Percentiles rank a stretch among this genome's conserved stretches.
Conservation (phyloP, 2,888 invertebrate species). For the Alitta virens region DNA sequence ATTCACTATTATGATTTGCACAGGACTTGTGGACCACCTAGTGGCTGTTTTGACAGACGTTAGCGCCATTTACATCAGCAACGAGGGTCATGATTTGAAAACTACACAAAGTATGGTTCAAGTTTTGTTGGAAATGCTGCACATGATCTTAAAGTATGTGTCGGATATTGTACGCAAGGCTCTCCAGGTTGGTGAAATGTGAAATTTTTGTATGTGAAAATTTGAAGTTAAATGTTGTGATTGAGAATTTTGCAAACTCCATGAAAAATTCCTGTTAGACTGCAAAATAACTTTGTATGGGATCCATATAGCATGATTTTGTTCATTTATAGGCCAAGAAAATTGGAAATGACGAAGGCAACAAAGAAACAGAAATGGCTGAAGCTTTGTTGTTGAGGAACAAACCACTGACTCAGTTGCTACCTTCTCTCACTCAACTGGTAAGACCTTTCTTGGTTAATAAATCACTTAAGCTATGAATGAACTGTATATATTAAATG, state of each 20-base stretch:
- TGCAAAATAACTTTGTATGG: too few species aligned
- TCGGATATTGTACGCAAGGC: conserved; percentile 55
- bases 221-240: too few species aligned
- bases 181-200: conserved; percentile 35
- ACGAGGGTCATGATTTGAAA: conserved; percentile 41
- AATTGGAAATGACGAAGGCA: conserved; percentile 39
- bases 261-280: too few species aligned
- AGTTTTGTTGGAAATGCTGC: conserved; percentile 47
- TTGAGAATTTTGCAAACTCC: too few species aligned
- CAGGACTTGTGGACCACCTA: conserved; percentile 51
- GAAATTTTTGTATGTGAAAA: background rate
- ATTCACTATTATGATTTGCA: background rate
- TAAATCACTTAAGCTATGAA: too few species aligned
- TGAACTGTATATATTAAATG: too few species aligned
- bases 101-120: conserved; percentile 41
- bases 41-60: conserved; percentile 46
- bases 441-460: conserved; percentile 32
- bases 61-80: conserved; percentile 40
- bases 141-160: conserved; percentile 50
- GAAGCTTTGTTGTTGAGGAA: conserved; percentile 50
- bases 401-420: conserved; percentile 52
- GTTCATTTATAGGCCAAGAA: conserved; percentile 43
- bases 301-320: too few species aligned
- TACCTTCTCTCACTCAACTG: conserved; percentile 47
- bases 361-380: conserved; percentile 49